These are phyloP conservation scores for Madoqua kirkii DNA, from an alignment of 2,113 vertebrate genomes.

Conservation along the genomic window DNA sequence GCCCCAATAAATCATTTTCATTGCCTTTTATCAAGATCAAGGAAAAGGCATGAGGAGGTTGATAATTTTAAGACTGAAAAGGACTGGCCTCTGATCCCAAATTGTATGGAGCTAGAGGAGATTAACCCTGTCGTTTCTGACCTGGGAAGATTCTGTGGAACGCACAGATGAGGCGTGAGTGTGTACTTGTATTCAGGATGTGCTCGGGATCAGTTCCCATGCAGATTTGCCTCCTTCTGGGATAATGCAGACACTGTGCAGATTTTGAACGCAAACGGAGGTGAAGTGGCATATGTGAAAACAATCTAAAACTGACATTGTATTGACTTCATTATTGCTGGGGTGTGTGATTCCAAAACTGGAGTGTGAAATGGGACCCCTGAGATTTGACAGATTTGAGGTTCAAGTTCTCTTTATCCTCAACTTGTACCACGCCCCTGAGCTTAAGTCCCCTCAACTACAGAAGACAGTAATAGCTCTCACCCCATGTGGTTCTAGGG, in stretches of 20 bases:
- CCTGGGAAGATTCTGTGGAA: accelerated
- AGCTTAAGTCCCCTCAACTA: neutral
- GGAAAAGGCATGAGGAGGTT: neutral
- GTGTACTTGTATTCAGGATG: neutral
- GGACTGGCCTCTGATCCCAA: neutral
- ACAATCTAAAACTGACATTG: neutral
- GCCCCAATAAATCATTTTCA: neutral
- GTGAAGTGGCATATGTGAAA: neutral
- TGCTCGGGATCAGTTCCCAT: neutral
- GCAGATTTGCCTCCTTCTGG: neutral
- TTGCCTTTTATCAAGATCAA: neutral
- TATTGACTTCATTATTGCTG: neutral
- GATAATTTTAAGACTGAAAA: neutral
- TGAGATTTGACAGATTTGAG: neutral
- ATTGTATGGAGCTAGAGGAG: neutral
- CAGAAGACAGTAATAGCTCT: neutral
- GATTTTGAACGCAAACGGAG: neutral
- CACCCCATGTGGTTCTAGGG: neutral
- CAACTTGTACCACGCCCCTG: neutral
- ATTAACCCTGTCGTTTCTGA: neutral
- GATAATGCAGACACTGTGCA: neutral
- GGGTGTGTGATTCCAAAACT: neutral
- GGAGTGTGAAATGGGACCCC: neutral
- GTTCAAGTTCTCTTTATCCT: neutral
- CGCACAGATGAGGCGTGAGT: too few relatives aligned